Evolutionary conservation across 2,113 vertebrate species (phyloP), one percentile per base, ranked within the genome.

Genomic region (Gobius niger): DNA sequence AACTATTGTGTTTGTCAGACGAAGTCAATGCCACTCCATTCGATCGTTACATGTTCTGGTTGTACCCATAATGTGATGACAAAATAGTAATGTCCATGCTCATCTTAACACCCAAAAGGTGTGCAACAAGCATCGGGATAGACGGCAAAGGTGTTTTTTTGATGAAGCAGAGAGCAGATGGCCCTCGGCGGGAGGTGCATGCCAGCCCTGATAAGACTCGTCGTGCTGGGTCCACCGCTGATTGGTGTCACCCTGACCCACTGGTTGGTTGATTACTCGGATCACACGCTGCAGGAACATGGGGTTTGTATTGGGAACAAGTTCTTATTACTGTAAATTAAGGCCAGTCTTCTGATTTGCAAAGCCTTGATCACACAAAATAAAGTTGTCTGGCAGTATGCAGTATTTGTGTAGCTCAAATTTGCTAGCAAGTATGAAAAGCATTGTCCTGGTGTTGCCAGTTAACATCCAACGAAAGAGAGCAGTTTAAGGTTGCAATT

Each of bases 181-280:
- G 90, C 70, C 67, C 80, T 53, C 84, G 41, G 83, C 76, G 73
- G 88, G 87, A 73, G 86, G 83, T 76, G 52, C 54, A 34, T 63
- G 64, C 78, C 74, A 78, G 77, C 80, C 86, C 85, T 72, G 83
- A 85, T 78, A 76, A 47, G 72, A 78, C 70, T 76, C 42, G 63
- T 71, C 86, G 61, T 54, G 83, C 90, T 89, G 90, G 46, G 87
- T 74, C 77, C 73, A 60, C 40, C 60, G 82, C 66, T 89, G 87
- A 91, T 89, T 89, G 85, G 76, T 82, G 79, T 87, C 85, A 79
- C 66, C 80, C 83, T 82, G 78, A 84, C 86, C 85, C 81, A 87
- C 87, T 76, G 86, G 72, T 85, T 71, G 74, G 85, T 83, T 88
- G 87, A 91, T 91, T 89, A 77, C 85, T 76, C 68, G 75, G 65